Base-by-base conservation (phyloP, 64 coral and sea anemone species). In the Actinia equina region DNA sequence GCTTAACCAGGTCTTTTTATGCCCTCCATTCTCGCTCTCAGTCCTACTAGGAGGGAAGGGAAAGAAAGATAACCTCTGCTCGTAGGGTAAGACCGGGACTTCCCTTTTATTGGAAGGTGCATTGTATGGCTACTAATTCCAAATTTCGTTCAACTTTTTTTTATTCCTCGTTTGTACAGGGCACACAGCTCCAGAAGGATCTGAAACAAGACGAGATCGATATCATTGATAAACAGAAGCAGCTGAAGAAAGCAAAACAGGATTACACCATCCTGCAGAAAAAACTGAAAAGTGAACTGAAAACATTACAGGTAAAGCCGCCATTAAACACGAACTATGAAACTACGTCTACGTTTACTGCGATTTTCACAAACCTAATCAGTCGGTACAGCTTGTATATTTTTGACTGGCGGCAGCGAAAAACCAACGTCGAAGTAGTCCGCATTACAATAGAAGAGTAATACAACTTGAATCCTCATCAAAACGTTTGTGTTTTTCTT, bases 181-280 rank as follows among this genome's bases (percentile, higher is more conserved):
- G 96, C 6, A 94, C 84, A 58, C 86, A 92, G 83, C 90, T 98
- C 9, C 93, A 98, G 83, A 92, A 94, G 86, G 90, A 89, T 43
- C 86, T 98, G 5, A 94, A 92, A 69, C 85, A 94, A 41, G 93
- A 98, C 43, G 96, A 98, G 58, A 51, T 77, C 5, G 93, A 94
- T 46, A 98, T 98, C 23, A 90, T 94, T 23, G 63, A 45, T 26
- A 98, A 98, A 98, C 96, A 98, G 59, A 87, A 94, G 30, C 93
- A 89, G 83, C 55, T 98, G 13, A 98, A 98, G 79, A 92, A 87
- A 79, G 82, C 82, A n/a, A 98, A 98, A 43, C 96, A 98, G 43
- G 85, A 92, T 52, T 98, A 98, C 85, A 92, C 93, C 0, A 56
- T 59, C 4, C 43, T 94, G 13, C 93, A 98, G 51, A 98, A 98